Evolutionary conservation across 2,888 invertebrate genomes (phyloP), one percentile per base, ranked within the genome.

Genomic region (Brachyptera putata): DNA sequence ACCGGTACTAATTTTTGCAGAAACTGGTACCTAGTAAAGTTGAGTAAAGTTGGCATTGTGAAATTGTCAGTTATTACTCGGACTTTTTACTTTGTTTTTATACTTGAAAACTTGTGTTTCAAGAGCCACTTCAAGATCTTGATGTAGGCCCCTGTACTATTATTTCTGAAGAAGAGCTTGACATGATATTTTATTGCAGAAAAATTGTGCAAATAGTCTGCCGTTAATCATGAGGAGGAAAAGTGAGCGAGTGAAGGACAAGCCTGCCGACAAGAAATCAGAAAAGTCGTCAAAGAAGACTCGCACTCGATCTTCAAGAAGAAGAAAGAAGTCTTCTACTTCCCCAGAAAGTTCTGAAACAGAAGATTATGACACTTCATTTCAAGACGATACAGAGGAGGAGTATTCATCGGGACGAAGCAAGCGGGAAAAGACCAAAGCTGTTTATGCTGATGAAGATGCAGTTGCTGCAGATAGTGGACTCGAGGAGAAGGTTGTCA

Each of bases 191-290:
- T n/a, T n/a, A n/a, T n/a, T n/a, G n/a, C n/a, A n/a, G n/a, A n/a
- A n/a, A n/a, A n/a, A n/a, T n/a, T n/a, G n/a, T n/a, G n/a, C n/a
- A n/a, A n/a, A n/a, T n/a, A n/a, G n/a, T n/a, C n/a, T n/a, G n/a
- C n/a, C n/a, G n/a, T n/a, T n/a, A n/a, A n/a, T n/a, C n/a, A 64
- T 64, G 64, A 34, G 62, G 36, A 46, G 64, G 39, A 87, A 87
- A 76, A 88, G 82, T 76, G 85, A 80, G 72, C 79, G 79, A 70
- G 85, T 84, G 71, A 85, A 86, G 73, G 85, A 84, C 71, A 85
- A 86, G 73, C 74, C 80, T 69, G 84, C 85, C 41, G 86, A 87
- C 64, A 83, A 83, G 70, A 80, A 81, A 66, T 60, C 69, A 11
- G 72, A 70, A 60, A 69, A 72, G 36, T 63, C 69, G 26, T 67